These are phyloP conservation scores for Apocheima hispidaria DNA, from an alignment of 2,888 invertebrate genomes.

Conservation along the genomic window DNA sequence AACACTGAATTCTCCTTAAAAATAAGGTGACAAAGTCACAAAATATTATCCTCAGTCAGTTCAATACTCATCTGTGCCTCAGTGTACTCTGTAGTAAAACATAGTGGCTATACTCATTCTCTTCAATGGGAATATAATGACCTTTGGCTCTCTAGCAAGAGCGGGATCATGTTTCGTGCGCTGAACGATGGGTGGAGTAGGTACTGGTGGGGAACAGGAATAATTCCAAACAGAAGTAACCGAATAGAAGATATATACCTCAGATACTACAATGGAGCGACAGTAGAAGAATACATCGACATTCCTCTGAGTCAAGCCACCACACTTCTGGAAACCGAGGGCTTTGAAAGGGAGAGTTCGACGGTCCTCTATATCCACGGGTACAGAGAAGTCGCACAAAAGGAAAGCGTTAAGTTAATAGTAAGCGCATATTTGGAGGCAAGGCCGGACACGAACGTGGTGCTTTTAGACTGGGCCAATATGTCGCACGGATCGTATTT, in stretches of 20 bases:
- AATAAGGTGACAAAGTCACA: too few species aligned
- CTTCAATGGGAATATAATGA: too few species aligned
- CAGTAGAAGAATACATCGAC: constrained; percentile 74
- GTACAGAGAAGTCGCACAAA: constrained; percentile 85
- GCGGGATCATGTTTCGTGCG: constrained; percentile 74
- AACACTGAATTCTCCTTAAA: too few species aligned
- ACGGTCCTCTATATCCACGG: constrained; percentile 87
- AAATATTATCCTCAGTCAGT: too few species aligned
- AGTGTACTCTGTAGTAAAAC: too few species aligned
- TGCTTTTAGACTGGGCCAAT: constrained; percentile 83
- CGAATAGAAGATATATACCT: not conserved
- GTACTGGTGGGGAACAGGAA: constrained; percentile 83
- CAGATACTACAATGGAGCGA: constrained; percentile 47
- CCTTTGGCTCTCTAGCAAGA: too few species aligned
- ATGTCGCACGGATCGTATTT: constrained; percentile 83
- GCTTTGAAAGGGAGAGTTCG: constrained; percentile 78
- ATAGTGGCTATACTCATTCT: too few species aligned
- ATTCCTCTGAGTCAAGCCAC: constrained; percentile 79
- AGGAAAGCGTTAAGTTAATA: constrained; percentile 84
- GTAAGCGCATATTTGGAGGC: not conserved
- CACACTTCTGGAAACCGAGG: constrained; percentile 75
- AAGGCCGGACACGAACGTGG: constrained; percentile 65
- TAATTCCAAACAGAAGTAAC: not conserved
- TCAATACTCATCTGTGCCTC: too few species aligned
- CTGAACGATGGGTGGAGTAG: constrained; percentile 80